Base-by-base conservation (phyloP, 1,140 invertebrate species). In the Agrypnia vestita region DNA sequence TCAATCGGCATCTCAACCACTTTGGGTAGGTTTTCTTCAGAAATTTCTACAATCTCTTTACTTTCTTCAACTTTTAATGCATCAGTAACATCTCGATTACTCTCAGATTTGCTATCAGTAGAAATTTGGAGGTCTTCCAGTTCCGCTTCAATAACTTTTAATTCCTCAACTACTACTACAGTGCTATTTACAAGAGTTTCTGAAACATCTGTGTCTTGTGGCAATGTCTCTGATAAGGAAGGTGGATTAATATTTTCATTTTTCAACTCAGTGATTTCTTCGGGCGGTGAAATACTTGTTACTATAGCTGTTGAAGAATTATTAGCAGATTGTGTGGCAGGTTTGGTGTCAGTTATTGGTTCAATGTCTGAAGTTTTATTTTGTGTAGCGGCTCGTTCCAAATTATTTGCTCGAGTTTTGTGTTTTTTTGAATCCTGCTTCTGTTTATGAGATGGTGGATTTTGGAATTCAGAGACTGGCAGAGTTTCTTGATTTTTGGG, bases 331-430 rank as follows among this genome's bases (percentile, higher is more conserved):
- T 47, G 67, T 44, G 35, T 9, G 25, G 6, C 25, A 44, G 61
- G 43, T 71, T 71, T 71, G 3, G 13, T 21, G 1, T 71, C 67
- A 47, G 46, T 19, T 71, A 43, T 64, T 19, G 9, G 64, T 19
- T 69, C 67, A n/a, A 44, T 10, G 1, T 71, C 67, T 9, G 21
- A 11, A 17, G 1, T 15, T 71, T 71, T 71, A 21, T n/a, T 44
- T 15, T 71, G 67, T 3, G 46, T 71, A 17, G n/a, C 15, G 10
- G n/a, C 44, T 43, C 71, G 21, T 56, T 74, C 53, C 7, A 25
- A 25, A 56, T 74, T 55, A 71, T 49, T 49, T 10, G 46, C 17
- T n/a, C 71, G 71, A 56, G 71, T n/a, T 53, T 74, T 74, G 8
- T 44, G 13, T 13, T 53, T 51, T 53, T 74, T 74, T 12, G 71